Evolutionary conservation across 1,140 invertebrate genomes (phyloP).

Genomic region (Akabosia matsudoensis): DNA sequence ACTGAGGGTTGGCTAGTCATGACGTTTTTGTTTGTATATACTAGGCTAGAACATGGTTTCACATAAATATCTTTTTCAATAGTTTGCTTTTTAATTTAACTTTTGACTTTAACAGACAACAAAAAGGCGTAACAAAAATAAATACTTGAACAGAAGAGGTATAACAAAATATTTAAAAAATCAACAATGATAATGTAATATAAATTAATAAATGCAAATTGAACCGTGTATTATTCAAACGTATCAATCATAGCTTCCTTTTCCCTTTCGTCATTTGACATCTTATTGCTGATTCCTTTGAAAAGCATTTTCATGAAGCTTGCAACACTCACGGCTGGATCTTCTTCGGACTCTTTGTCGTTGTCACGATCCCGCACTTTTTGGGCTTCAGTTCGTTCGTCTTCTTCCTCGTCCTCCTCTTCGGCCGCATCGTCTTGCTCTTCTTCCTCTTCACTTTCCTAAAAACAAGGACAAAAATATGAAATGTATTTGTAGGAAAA

Average conservation of each 20-base stretch:
- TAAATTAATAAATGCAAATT: conserved; percentile 17
- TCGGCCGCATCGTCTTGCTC: background rate
- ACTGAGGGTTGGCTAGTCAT: conserved; percentile 18
- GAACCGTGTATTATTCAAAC: conserved; percentile 25
- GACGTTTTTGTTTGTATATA: background rate
- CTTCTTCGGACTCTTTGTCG: conserved; percentile 5
- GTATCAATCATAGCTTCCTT: conserved; percentile 27
- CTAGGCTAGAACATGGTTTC: background rate
- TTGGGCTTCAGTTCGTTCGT: conserved; percentile 1
- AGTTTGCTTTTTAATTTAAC: too few relatives aligned
- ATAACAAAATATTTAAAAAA: background rate
- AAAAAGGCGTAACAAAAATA: background rate
- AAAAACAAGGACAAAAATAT: too few relatives aligned
- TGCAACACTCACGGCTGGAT: conserved; percentile 28
- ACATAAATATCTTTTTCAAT: background rate
- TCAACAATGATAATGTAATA: conserved; percentile 20
- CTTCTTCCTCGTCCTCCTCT: conserved; percentile 16
- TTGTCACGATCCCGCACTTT: background rate
- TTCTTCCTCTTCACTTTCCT: conserved; percentile 14
- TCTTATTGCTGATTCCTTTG: conserved; percentile 30
- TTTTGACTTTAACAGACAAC: background rate
- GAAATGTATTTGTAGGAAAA: background rate
- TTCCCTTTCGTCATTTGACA: conserved; percentile 3
- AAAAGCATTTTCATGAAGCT: conserved; percentile 33
- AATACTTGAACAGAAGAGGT: background rate